phyloP scores from a whole-genome alignment of 2,797 vertebrate genomes.

The Spinus olivaceus region DNA sequence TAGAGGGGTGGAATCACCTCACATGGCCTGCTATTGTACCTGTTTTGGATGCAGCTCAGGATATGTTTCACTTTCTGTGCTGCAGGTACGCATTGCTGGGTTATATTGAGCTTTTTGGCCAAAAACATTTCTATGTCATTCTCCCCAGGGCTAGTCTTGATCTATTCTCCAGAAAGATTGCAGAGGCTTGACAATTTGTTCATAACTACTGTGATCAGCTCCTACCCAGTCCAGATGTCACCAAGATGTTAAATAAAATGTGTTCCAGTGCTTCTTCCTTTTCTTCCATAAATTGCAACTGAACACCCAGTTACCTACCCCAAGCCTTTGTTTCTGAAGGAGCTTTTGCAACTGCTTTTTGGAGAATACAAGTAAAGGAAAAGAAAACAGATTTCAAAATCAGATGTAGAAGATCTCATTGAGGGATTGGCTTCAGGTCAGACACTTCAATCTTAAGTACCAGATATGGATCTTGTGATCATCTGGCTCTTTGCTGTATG shows the following conservation, averaged over 20 bases:
- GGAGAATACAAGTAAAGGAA: background rate
- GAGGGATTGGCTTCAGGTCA: background rate
- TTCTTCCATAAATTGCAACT: background rate
- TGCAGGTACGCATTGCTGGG: background rate
- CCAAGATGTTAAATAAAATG: background rate
- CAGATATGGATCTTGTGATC: background rate
- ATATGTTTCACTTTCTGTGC: background rate
- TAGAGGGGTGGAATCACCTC: background rate
- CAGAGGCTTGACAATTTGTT: background rate
- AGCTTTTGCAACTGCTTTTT: background rate
- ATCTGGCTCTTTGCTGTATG: background rate
- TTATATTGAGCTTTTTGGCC: background rate
- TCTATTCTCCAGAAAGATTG: background rate
- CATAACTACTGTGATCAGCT: background rate
- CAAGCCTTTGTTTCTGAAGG: background rate
- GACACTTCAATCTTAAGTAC: background rate
- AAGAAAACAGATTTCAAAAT: background rate
- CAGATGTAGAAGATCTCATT: background rate
- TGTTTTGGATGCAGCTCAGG: background rate
- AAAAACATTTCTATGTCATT: background rate
- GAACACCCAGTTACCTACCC: background rate
- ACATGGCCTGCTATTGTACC: background rate
- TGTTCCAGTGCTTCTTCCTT: background rate
- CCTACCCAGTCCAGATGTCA: background rate
- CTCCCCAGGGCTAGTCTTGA: background rate